Conservation (phyloP, 2,797 vertebrate species). For the Carcharodon carcharias region DNA sequence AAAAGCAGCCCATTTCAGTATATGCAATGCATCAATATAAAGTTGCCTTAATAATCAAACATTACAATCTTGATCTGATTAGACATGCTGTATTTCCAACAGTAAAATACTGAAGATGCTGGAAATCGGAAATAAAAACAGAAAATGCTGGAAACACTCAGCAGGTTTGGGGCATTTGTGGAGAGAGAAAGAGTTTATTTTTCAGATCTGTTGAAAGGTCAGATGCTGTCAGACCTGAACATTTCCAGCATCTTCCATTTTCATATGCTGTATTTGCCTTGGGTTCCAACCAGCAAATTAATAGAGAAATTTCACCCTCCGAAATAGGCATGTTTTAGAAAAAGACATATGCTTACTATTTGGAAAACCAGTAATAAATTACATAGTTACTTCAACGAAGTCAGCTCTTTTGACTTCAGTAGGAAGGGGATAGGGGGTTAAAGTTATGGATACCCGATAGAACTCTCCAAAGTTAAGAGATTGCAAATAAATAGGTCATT, state of each 20-base stretch:
- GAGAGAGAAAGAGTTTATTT: no score
- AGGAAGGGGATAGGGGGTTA: neutral
- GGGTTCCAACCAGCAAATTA: neutral
- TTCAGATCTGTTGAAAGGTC: neutral
- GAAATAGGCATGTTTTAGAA: no score
- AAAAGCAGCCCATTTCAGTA: neutral
- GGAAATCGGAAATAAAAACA: neutral
- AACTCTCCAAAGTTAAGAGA: neutral
- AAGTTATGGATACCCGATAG: neutral
- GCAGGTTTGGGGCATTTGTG: neutral
- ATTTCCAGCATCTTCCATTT: no score
- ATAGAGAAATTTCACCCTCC: neutral
- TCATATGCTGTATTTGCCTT: neutral
- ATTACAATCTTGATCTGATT: neutral
- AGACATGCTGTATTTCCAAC: neutral
- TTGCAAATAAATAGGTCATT: neutral
- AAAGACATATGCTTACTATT: neutral
- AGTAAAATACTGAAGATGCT: neutral
- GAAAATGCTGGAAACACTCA: neutral
- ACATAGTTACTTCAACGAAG: neutral
- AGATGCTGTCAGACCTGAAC: no score
- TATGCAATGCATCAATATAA: neutral
- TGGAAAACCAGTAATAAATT: neutral
- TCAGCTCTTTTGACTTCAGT: neutral
- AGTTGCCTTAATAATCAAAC: neutral